Base-by-base conservation (phyloP, 2,113 vertebrate genomes). In the Maccullochella peelii region DNA sequence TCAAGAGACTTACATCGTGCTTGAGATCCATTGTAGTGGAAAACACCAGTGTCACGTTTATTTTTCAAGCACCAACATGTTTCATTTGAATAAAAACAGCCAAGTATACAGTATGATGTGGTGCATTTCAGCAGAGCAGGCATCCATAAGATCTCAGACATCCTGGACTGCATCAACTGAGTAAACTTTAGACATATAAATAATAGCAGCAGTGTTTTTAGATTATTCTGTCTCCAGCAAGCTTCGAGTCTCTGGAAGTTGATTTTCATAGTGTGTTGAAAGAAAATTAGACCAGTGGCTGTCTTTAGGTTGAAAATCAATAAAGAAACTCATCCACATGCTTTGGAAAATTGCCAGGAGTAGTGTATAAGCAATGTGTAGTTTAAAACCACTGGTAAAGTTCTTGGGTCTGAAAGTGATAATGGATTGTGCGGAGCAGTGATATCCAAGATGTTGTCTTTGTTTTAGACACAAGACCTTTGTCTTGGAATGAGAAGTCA, bases 401-500 rank as follows among this genome's bases (percentile, higher is more conserved):
- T 18, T 38, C 2, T n/a, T 38, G 15, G 40, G 1, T 63, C 21
- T 25, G 27, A 70, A 27, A 18, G 59, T 30, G 14, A 58, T 63
- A 40, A 50, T 61, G 11, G 38, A 18, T 36, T 75, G 23, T 30
- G 38, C 4, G 4, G 27, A 54, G 44, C 33, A 12, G 33, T 73
- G 82, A 75, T 36, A 36, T 62, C 25, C 57, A 25, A 33, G 33
- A 33, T 3, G 33, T 33, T 33, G 33, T 33, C 20, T 74, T 79
- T 82, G 40, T 77, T 59, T 69, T 30, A 58, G 54, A 89, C 82
- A 54, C 49, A 25, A 52, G 14, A 73, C 18, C 33, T 54, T 71
- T 81, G 68, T 86, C 25, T 62, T 10, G 5, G 27, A 47, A 42
- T 16, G 1, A 78, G 15, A 49, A 77, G 71, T 33, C 85, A 68